phyloP scores from a whole-genome alignment of 1,140 invertebrate genomes.

The Drosophila ananassae region DNA sequence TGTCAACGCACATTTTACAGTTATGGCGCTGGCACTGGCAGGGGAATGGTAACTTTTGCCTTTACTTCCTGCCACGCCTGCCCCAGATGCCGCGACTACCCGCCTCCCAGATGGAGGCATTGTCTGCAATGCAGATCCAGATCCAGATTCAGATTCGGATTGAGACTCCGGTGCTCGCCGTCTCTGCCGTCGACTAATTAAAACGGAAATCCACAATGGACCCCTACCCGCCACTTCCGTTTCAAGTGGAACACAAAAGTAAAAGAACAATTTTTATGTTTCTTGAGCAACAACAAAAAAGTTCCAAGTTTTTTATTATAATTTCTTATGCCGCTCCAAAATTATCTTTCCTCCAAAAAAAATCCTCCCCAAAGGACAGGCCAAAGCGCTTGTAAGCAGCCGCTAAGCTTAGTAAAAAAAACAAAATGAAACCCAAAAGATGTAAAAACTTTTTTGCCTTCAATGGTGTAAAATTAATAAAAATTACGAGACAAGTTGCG shows the following conservation, averaged over 20 bases:
- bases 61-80: slow-evolving; percentile 22
- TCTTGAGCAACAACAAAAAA: slow-evolving; percentile 40
- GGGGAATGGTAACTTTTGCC: slow-evolving; percentile 73
- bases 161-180: slow-evolving; percentile 58
- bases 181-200: slow-evolving; percentile 71
- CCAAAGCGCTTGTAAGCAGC: slow-evolving; percentile 71
- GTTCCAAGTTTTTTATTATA: slow-evolving; percentile 73
- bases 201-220: slow-evolving; percentile 80
- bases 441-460: slow-evolving; percentile 52
- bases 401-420: slow-evolving; percentile 53
- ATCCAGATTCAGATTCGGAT: slow-evolving; percentile 70
- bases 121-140: slow-evolving; percentile 63
- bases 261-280: slow-evolving; percentile 66
- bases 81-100: neutral
- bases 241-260: slow-evolving; percentile 72
- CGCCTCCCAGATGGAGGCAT: slow-evolving; percentile 20
- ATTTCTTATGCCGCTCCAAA: slow-evolving; percentile 45
- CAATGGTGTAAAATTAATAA: slow-evolving; percentile 77
- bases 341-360: slow-evolving; percentile 3
- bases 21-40: slow-evolving; percentile 60
- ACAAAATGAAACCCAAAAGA: slow-evolving; percentile 41
- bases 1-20: slow-evolving; percentile 80
- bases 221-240: slow-evolving; percentile 58
- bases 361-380: slow-evolving; percentile 52
- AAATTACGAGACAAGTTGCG: slow-evolving; percentile 66